Conservation (phyloP, 2,888 invertebrate species). For the Ctena decussata region DNA sequence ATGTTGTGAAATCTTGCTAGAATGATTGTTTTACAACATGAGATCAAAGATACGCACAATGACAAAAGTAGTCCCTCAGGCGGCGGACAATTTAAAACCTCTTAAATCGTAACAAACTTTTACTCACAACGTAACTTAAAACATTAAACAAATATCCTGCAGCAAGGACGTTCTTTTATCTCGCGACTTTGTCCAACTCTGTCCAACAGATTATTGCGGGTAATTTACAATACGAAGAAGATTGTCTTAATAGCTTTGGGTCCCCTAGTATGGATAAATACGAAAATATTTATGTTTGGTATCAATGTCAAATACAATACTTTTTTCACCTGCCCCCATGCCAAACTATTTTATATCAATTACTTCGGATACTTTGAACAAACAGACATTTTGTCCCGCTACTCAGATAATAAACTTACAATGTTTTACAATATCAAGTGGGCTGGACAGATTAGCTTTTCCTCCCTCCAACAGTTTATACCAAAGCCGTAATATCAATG, state of each 20-base stretch:
- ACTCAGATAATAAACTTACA: conserved; percentile 17
- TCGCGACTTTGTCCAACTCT: not conserved
- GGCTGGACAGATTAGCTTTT: conserved; percentile 3
- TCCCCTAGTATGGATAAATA: not conserved
- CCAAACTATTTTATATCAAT: conserved; percentile 16
- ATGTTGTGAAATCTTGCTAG: not conserved
- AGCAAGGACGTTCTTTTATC: conserved; percentile 8
- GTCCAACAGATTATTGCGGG: not conserved
- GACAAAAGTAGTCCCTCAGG: conserved; percentile 17
- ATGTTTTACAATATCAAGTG: conserved; percentile 11
- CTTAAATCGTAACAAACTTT: conserved; percentile 14
- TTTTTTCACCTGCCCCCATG: not conserved
- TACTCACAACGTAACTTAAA: conserved; percentile 13
- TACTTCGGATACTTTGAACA: conserved; percentile 9
- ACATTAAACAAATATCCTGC: conserved; percentile 23
- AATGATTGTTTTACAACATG: conserved; percentile 2
- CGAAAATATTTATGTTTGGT: conserved; percentile 22
- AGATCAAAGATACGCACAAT: not conserved
- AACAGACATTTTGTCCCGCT: conserved; percentile 4
- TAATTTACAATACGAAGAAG: not conserved
- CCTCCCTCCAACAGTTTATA: not conserved
- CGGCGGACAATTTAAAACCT: not conserved
- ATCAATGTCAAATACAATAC: conserved; percentile 20
- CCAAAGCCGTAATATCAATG: not conserved
- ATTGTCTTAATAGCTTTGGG: not conserved